Evolutionary conservation across 1,140 invertebrate species (phyloP).

Genomic region (Tetragnatha versicolor): DNA sequence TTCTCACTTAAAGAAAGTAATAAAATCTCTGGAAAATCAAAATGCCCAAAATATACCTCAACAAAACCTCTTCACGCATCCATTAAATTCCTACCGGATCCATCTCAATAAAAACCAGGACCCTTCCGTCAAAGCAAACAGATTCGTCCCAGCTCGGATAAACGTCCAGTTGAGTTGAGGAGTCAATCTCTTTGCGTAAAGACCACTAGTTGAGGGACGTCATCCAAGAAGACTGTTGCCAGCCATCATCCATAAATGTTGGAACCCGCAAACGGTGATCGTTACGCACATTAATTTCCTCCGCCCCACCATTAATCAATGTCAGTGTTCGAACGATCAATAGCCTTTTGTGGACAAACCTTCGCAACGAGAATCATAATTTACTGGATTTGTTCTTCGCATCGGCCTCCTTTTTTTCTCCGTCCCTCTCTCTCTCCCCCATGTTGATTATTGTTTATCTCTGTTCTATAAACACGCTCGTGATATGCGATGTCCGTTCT

Average conservation of each 20-base stretch:
- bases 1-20: no score
- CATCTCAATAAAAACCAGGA: not conserved
- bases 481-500: not conserved
- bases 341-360: constrained; percentile 52
- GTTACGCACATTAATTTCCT: constrained; percentile 53
- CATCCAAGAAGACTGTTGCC: constrained; percentile 38
- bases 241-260: constrained; percentile 45
- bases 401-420: not conserved
- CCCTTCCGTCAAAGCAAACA: no score
- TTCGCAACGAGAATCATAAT: constrained; percentile 46
- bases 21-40: no score
- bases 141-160: not conserved
- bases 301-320: constrained; percentile 46
- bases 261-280: constrained; percentile 46
- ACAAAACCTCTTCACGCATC: no score
- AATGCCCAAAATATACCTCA: no score
- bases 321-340: constrained; percentile 48
- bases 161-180: constrained; percentile 12
- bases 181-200: constrained; percentile 39
- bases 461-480: not conserved
- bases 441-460: not conserved
- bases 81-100: not conserved
- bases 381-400: constrained; percentile 36
- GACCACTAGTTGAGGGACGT: constrained; percentile 48
- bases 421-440: not conserved